Conservation (phyloP, 2,113 vertebrate species). For the Hylia prasina region DNA sequence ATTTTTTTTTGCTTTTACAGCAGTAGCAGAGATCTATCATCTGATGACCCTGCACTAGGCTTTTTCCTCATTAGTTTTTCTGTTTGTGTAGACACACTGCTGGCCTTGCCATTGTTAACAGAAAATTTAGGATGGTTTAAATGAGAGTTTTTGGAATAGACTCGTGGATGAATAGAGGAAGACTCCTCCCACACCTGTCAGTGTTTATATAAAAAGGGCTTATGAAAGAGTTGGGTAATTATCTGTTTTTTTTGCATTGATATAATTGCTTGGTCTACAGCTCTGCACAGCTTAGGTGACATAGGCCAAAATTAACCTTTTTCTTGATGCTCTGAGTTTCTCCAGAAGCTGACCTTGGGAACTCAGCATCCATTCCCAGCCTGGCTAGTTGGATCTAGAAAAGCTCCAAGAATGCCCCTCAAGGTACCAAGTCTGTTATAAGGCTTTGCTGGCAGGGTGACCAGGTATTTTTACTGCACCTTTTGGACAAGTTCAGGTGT, state of each 20-base stretch:
- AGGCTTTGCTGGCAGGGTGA: neutral
- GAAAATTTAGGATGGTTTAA: neutral
- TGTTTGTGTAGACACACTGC: neutral
- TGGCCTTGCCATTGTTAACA: neutral
- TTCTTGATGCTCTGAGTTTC: neutral
- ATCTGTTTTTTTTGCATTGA: neutral
- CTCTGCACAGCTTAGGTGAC: neutral
- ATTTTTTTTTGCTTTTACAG: slow-evolving; percentile 33
- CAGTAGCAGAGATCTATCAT: slow-evolving; percentile 37
- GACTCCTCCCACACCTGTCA: neutral
- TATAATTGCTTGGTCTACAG: neutral
- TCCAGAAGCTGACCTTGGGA: neutral
- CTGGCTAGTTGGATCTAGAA: neutral
- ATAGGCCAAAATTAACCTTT: neutral
- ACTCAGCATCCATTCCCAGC: neutral
- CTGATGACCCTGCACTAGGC: slow-evolving; percentile 16
- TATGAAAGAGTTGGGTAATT: neutral
- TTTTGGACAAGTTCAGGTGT: neutral
- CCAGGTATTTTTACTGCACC: neutral
- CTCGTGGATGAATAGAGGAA: neutral
- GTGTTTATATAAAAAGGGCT: neutral
- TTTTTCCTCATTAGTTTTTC: slow-evolving; percentile 30
- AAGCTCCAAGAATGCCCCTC: neutral
- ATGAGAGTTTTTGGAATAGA: neutral
- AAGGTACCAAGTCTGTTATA: neutral